Evolutionary conservation across 2,113 vertebrate species (phyloP).

Genomic region (Motacilla tschutschensis): DNA sequence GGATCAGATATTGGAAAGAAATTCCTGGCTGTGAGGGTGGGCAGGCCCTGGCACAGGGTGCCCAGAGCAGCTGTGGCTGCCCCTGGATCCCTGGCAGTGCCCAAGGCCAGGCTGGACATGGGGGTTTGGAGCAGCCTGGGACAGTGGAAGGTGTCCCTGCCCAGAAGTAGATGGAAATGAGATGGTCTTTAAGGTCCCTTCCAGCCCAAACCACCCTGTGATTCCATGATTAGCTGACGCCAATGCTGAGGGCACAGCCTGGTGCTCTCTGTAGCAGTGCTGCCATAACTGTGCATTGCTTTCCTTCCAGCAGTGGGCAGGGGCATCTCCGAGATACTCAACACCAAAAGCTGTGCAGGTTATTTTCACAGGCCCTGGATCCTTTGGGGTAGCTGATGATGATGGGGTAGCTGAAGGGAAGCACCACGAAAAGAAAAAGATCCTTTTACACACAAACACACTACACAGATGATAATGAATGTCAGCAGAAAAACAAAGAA

Average conservation of each 20-base stretch:
- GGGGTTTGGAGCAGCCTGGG: neutral
- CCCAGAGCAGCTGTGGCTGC: neutral
- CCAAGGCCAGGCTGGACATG: neutral
- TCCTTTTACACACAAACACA: neutral
- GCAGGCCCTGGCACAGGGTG: rapidly evolving
- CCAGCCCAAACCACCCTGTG: neutral
- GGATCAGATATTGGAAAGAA: neutral
- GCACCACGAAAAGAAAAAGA: neutral
- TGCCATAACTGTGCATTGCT: neutral
- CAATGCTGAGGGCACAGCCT: neutral
- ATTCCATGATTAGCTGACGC: neutral
- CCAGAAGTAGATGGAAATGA: neutral
- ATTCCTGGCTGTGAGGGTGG: neutral
- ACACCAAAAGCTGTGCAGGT: neutral
- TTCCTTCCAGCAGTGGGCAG: neutral
- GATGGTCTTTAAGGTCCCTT: neutral
- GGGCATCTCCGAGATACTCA: neutral
- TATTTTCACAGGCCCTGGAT: neutral
- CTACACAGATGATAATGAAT: neutral
- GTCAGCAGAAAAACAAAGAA: neutral
- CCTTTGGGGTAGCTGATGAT: neutral
- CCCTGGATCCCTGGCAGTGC: neutral
- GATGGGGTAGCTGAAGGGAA: neutral
- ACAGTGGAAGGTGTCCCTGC: neutral
- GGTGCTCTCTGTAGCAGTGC: neutral